Evolutionary conservation across 2,113 vertebrate species (phyloP).

Genomic region (Pollimyrus isidori): DNA sequence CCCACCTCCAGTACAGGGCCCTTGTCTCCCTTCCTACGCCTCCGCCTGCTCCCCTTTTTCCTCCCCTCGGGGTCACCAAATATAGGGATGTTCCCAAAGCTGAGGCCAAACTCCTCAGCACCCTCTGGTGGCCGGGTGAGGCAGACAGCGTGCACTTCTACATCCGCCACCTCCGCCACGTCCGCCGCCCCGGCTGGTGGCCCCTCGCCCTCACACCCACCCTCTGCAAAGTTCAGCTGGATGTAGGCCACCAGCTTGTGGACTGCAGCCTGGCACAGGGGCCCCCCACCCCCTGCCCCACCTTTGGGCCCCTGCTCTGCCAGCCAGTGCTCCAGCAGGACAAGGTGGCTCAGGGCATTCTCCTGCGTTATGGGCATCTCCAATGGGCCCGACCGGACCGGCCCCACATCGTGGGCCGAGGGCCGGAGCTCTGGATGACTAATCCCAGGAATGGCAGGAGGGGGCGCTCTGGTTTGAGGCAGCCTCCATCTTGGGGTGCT

Average conservation of each 20-base stretch:
- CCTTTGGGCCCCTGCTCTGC: constrained; percentile 34
- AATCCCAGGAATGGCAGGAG: constrained; percentile 9
- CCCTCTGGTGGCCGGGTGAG: constrained; percentile 66
- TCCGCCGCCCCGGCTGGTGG: constrained; percentile 27
- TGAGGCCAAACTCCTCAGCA: constrained; percentile 71
- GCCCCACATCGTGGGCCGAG: constrained; percentile 55
- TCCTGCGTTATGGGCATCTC: constrained; percentile 93
- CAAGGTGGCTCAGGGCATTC: constrained; percentile 77
- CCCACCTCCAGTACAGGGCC: constrained; percentile 81
- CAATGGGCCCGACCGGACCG: constrained; percentile 34
- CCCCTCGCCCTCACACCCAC: constrained; percentile 35
- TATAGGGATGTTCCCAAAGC: constrained; percentile 90
- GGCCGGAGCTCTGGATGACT: not conserved
- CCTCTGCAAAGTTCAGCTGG: constrained; percentile 79
- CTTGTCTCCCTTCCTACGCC: constrained; percentile 65
- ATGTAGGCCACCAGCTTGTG: constrained; percentile 88
- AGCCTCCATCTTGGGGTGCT: constrained; percentile 25
- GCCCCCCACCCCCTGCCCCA: constrained; percentile 46
- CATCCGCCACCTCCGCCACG: constrained; percentile 49
- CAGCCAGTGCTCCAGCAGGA: constrained; percentile 81
- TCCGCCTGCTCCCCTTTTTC: constrained; percentile 69
- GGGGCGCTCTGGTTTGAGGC: constrained; percentile 7
- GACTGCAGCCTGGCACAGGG: constrained; percentile 73
- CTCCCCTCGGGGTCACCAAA: constrained; percentile 83
- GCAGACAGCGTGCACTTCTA: constrained; percentile 76